phyloP scores from a whole-genome alignment of 2,888 invertebrate genomes.

The Flexamia atlantica region DNA sequence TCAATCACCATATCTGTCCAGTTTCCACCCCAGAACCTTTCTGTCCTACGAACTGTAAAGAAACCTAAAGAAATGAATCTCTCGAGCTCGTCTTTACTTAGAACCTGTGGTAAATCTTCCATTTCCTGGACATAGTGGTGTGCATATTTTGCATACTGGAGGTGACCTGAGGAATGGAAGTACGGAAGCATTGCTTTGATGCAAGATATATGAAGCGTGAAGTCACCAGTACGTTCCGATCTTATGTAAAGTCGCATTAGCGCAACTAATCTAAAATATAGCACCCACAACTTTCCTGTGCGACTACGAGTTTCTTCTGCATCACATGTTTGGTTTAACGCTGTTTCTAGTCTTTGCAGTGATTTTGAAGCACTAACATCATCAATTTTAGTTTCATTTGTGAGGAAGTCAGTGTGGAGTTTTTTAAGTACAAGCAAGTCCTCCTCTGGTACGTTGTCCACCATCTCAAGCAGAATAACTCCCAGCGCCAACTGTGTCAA shows the following conservation, averaged over 20 bases:
- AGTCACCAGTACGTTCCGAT: slow-evolving; percentile 42
- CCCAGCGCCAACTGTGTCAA: slow-evolving; percentile 59
- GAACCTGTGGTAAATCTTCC: slow-evolving; percentile 61
- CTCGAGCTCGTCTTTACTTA: slow-evolving; percentile 45
- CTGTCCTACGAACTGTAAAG: slow-evolving; percentile 62
- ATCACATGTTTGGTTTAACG: slow-evolving; percentile 26
- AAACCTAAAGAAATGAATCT: slow-evolving; percentile 50
- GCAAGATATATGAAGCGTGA: slow-evolving; percentile 28
- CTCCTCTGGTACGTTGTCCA: slow-evolving; percentile 9
- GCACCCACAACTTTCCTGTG: slow-evolving; percentile 45
- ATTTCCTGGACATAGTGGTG: slow-evolving; percentile 67
- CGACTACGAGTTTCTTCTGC: slow-evolving; percentile 33
- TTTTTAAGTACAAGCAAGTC: slow-evolving; percentile 34
- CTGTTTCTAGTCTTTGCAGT: slow-evolving; percentile 25
- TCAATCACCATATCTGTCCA: slow-evolving; percentile 70
- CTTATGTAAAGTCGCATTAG: slow-evolving; percentile 22
- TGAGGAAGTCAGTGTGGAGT: slow-evolving; percentile 18
- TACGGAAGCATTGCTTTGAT: slow-evolving; percentile 58
- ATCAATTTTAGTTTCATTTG: slow-evolving; percentile 17
- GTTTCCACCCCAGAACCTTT: slow-evolving; percentile 61
- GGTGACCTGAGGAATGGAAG: slow-evolving; percentile 67
- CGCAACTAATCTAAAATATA: slow-evolving; percentile 33
- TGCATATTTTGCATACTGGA: slow-evolving; percentile 67
- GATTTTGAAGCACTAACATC: not conserved
- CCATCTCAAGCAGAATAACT: slow-evolving; percentile 9